A percentile compares a stretch with the other conserved stretches of the same genome.
Conservation (phyloP, 1,140 invertebrate species). For the Rhizoglyphus robini region DNA sequence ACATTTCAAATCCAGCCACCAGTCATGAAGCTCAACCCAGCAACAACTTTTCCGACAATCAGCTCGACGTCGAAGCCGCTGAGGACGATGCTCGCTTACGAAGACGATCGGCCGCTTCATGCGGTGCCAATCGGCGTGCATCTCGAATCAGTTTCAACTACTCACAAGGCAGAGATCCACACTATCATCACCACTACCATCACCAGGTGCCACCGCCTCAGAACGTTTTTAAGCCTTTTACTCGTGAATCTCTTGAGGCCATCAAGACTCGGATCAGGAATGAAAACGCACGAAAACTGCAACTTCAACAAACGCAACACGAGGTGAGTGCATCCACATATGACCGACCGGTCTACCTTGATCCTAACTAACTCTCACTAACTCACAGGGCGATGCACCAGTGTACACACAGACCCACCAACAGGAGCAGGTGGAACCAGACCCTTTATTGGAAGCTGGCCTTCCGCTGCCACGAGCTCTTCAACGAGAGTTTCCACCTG, state of each 20-base stretch:
- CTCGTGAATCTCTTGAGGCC: conserved; percentile 80
- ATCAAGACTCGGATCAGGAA: conserved; percentile 84
- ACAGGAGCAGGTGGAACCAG: conserved; percentile 44
- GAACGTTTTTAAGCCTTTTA: conserved; percentile 79
- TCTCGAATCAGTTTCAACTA: conserved; percentile 6
- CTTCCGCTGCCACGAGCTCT: conserved; percentile 71
- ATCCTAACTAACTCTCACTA: too few species aligned
- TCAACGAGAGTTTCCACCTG: conserved; percentile 73
- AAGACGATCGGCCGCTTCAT: neutral
- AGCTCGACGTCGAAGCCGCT: neutral
- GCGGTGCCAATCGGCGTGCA: neutral
- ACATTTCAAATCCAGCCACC: neutral
- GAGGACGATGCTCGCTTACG: neutral
- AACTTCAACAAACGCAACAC: conserved; percentile 57
- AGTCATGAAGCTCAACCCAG: neutral
- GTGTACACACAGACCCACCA: conserved; percentile 17
- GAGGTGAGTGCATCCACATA: conserved; percentile 7
- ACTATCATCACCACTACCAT: neutral
- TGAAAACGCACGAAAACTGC: conserved; percentile 85
- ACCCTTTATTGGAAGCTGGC: conserved; percentile 80
- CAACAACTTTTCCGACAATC: neutral
- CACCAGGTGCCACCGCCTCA: conserved; percentile 31
- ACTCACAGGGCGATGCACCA: neutral
- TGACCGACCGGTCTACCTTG: too few species aligned
- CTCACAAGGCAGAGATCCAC: neutral